These are phyloP conservation scores for Nephrotoma flavescens DNA, from an alignment of 2,888 invertebrate species.

Conservation along the genomic window DNA sequence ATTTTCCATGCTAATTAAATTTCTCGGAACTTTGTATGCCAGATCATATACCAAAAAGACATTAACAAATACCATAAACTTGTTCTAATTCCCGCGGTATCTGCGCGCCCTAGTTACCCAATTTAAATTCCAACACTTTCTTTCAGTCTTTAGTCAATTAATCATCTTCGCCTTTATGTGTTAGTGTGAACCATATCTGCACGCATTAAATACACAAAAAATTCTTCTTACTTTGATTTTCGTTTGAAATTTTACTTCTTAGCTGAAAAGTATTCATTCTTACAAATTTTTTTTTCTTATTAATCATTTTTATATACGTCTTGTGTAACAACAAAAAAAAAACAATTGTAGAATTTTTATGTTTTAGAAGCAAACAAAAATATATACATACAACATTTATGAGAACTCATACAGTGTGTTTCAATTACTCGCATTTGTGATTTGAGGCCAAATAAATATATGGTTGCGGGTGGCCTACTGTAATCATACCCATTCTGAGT, in stretches of 20 bases:
- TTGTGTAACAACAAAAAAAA: not conserved
- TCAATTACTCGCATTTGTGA: not conserved
- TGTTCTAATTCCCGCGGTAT: not conserved
- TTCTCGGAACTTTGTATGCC: not conserved
- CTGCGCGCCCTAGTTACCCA: not conserved
- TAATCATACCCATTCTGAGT: not conserved
- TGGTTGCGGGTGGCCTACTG: not conserved
- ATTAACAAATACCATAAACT: not conserved
- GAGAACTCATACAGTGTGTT: not conserved
- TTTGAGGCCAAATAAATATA: not conserved
- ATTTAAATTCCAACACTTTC: not conserved
- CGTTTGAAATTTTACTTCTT: not conserved
- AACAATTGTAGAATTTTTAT: not conserved
- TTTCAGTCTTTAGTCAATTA: not conserved
- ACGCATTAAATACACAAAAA: not conserved
- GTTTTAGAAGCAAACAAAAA: not conserved
- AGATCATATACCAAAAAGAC: not conserved
- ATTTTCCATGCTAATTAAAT: not conserved
- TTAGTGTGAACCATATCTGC: not conserved
- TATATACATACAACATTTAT: not conserved
- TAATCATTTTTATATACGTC: not conserved
- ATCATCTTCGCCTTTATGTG: not conserved
- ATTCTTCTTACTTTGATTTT: not conserved
- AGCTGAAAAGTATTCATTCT: not conserved
- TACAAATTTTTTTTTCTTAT: not conserved